phyloP scores from a whole-genome alignment of 2,888 invertebrate genomes.

The Piscicola geometra region DNA sequence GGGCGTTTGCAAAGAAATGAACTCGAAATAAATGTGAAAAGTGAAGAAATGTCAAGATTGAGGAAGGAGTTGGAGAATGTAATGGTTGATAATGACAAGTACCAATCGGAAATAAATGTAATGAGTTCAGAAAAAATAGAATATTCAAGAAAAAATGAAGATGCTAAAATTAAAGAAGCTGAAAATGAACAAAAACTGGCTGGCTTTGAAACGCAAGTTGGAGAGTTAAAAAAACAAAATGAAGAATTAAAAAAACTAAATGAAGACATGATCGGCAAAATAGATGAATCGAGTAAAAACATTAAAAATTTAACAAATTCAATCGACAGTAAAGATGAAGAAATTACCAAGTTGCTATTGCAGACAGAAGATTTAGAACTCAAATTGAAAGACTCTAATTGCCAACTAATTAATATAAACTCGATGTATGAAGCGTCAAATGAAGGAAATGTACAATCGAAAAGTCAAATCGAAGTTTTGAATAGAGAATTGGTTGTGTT shows the following conservation, averaged over 20 bases:
- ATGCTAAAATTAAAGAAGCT: background rate
- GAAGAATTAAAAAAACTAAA: background rate
- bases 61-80: background rate
- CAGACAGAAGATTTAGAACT: background rate
- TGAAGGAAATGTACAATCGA: background rate
- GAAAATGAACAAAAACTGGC: background rate
- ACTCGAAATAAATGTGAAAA: background rate
- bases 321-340: background rate
- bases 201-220: background rate
- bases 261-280: background rate
- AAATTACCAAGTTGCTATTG: background rate
- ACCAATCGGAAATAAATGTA: too few species aligned
- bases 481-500: background rate
- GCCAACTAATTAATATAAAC: background rate
- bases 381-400: background rate
- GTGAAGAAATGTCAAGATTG: background rate
- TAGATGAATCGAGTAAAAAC: background rate
- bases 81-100: background rate
- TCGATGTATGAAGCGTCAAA: background rate
- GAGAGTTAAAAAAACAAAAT: background rate
- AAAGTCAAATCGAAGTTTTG: background rate
- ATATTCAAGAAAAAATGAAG: too few species aligned
- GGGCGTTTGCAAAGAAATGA: background rate
- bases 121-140: too few species aligned
- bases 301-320: background rate